A percentile compares a stretch with the other conserved stretches of the same genome.
Conservation (phyloP, 2,888 invertebrate genomes). For the Phoenoteleia sp. region DNA sequence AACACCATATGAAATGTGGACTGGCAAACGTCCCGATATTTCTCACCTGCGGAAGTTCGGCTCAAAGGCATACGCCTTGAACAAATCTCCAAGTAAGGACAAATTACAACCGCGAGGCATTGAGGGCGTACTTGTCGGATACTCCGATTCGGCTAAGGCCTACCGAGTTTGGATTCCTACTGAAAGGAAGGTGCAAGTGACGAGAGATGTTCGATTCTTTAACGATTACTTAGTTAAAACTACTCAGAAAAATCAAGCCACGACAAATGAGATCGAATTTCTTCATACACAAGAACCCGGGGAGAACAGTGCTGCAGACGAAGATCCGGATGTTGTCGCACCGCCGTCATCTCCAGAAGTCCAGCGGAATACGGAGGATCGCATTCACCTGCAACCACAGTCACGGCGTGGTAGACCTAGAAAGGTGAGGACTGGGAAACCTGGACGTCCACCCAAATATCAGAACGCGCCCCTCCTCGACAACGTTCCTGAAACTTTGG, state of each 20-base stretch:
- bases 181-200: not conserved
- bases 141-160: not conserved
- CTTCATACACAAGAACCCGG: not conserved
- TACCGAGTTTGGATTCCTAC: constrained; percentile 15
- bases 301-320: not conserved
- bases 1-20: constrained; percentile 70
- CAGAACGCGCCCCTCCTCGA: not conserved
- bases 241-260: not conserved
- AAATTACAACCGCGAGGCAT: constrained; percentile 8
- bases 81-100: not conserved
- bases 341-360: not conserved
- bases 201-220: not conserved
- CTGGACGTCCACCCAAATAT: constrained; percentile 37
- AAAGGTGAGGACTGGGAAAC: constrained; percentile 20
- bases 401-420: constrained; percentile 32
- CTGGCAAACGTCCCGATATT: constrained; percentile 55
- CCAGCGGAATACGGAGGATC: not conserved
- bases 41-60: constrained; percentile 73
- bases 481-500: not conserved
- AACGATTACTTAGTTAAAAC: not conserved
- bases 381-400: not conserved
- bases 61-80: not conserved
- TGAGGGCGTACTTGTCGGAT: constrained; percentile 7
- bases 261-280: not conserved
- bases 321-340: not conserved